A percentile compares a stretch with the other conserved stretches of the same genome.
Conservation (phyloP, 2,113 vertebrate species). For the Halcyon malimbica region DNA sequence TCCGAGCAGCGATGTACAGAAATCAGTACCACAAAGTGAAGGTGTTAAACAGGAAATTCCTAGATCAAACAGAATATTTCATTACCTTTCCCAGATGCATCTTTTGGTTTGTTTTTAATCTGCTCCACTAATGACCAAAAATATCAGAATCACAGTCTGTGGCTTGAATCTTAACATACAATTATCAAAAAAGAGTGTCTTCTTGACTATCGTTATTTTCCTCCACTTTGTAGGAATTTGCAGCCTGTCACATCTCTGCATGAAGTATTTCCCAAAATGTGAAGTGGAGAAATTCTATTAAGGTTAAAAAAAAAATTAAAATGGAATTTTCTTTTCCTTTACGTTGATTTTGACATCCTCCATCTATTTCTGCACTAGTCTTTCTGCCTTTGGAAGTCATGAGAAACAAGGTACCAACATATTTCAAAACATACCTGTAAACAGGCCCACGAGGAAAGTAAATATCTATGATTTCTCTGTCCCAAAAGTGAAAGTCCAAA, state of each 20-base stretch:
- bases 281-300: not conserved
- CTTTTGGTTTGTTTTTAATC: constrained; percentile 48
- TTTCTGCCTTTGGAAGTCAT: not conserved
- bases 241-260: not conserved
- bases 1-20: not conserved
- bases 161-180: constrained; percentile 18
- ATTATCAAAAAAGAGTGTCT: constrained; percentile 12
- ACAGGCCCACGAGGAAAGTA: not conserved
- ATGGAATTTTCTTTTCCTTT: not conserved
- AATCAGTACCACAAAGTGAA: constrained; percentile 36
- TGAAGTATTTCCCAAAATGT: not conserved
- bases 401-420: not conserved
- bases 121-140: constrained; percentile 35
- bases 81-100: constrained; percentile 12
- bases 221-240: not conserved
- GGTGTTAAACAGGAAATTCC: constrained; percentile 24
- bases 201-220: constrained; percentile 5
- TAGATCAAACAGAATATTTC: constrained; percentile 48
- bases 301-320: not conserved
- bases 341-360: not conserved
- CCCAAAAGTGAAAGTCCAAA: not conserved
- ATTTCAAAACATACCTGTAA: not conserved
- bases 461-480: not conserved
- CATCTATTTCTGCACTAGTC: not conserved
- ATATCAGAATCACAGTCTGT: not conserved